Percentiles rank a stretch among this genome's conserved stretches.
Conservation (phyloP, 2,113 vertebrate genomes). For the Erythrolamprus reginae region DNA sequence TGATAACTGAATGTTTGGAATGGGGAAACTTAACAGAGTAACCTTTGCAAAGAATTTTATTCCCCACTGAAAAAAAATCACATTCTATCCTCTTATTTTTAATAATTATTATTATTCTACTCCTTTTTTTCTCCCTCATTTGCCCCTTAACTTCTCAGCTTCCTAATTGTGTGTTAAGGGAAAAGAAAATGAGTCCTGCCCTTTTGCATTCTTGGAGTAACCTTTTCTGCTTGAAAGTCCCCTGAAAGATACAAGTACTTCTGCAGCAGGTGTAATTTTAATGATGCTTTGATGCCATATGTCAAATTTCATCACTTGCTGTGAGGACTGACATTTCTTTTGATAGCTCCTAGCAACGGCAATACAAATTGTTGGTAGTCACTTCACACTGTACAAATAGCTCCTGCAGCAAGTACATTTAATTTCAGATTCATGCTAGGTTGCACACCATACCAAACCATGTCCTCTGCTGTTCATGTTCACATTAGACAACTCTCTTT, state of each 20-base stretch:
- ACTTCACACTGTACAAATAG: conserved; percentile 53
- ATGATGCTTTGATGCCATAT: conserved; percentile 96
- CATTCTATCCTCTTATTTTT: background rate
- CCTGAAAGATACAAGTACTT: conserved; percentile 75
- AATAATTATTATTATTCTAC: background rate
- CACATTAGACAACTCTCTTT: conserved; percentile 15
- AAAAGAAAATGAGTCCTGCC: conserved; percentile 61
- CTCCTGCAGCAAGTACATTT: conserved; percentile 46
- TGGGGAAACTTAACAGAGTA: background rate
- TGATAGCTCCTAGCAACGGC: conserved; percentile 77
- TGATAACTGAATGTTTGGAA: background rate
- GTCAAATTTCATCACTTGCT: conserved; percentile 95
- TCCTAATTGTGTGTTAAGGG: conserved; percentile 56
- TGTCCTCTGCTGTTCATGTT: background rate
- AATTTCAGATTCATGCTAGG: conserved; percentile 50
- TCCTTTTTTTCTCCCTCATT: background rate
- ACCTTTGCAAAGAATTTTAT: background rate
- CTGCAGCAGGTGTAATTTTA: conserved; percentile 88
- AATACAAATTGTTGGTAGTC: conserved; percentile 56
- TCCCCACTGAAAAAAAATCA: background rate
- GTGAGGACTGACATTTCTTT: conserved; percentile 91
- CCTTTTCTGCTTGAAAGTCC: conserved; percentile 74
- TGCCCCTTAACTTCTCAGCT: background rate
- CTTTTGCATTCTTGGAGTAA: conserved; percentile 68
- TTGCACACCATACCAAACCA: conserved; percentile 4